Percentiles rank a stretch among this genome's conserved stretches.
These are phyloP conservation scores for Hirtodrosophila duncani DNA, from an alignment of 2,888 invertebrate genomes.

Conservation along the genomic window DNA sequence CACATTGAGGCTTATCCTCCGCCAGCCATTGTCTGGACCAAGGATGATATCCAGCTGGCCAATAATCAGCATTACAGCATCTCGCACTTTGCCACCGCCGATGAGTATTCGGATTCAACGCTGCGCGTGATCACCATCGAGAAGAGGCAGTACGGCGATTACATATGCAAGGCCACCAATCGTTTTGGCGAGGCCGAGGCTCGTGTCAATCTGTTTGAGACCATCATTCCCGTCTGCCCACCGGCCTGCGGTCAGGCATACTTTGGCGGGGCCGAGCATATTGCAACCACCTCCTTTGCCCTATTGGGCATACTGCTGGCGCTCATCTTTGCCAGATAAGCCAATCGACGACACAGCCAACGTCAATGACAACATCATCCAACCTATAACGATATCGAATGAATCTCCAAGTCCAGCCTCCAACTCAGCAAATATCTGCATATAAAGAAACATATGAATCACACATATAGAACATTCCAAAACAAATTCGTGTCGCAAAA, in stretches of 20 bases:
- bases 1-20: slow-evolving; percentile 97
- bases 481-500: no score
- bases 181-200: slow-evolving; percentile 91
- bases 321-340: slow-evolving; percentile 78
- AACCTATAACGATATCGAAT: no score
- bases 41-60: slow-evolving; percentile 88
- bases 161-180: slow-evolving; percentile 92
- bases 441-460: no score
- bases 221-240: slow-evolving; percentile 94
- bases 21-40: slow-evolving; percentile 94
- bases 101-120: slow-evolving; percentile 94
- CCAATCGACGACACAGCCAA: slow-evolving; percentile 20
- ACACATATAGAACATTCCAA: no score
- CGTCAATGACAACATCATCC: slow-evolving; percentile 7
- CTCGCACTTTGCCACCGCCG: slow-evolving; percentile 93
- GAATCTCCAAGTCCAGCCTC: slow-evolving; percentile 40
- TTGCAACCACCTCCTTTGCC: slow-evolving; percentile 78
- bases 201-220: slow-evolving; percentile 90
- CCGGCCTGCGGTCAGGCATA: slow-evolving; percentile 86
- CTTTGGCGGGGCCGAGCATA: slow-evolving; percentile 73
- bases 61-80: slow-evolving; percentile 95
- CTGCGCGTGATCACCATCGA: slow-evolving; percentile 93
- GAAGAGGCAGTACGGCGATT: slow-evolving; percentile 91
- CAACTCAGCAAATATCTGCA: no score
- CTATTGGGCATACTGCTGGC: slow-evolving; percentile 79